Base-by-base conservation (phyloP, 2,797 vertebrate genomes). In the Danio choprae region DNA sequence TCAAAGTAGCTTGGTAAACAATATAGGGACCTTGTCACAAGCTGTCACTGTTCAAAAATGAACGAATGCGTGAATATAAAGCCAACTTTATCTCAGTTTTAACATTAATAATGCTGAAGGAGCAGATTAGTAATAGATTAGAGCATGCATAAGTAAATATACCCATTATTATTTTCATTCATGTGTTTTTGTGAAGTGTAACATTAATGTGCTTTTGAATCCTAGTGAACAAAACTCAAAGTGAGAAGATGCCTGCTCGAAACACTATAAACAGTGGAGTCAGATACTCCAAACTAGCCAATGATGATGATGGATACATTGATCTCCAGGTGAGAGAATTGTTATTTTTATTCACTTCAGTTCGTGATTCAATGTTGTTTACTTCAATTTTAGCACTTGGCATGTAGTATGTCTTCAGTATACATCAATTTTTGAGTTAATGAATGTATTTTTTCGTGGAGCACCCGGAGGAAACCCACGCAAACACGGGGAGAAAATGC, bases 231-330 rank as follows among this genome's bases (percentile, higher is more conserved):
- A n/a, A 43, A 11, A 38, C 55, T 10, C n/a, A 48, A 38, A 58
- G n/a, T 10, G 12, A 18, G 40, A 94, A 91, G 91, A 99, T 99
- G 98, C 93, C 96, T 0, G 95, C 95, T 1, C 92, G 97, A 38
- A 96, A 93, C 75, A 90, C 91, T 0, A 91, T 96, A 20, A 86
- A 94, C 16, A 84, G 92, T 86, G 94, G 92, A 86, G 95, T 98
- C 4, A 95, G 94, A 70, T 99, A 99, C 85, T 98, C 97, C 60
- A 95, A 95, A 85, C 90, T 99, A 51, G 90, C 96, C 36, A 93
- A 92, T 84, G 95, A 96, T 2, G 98, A 98, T 3, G 97, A 98
- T 77, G 96, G 96, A 13, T 99, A 99, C 90, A 99, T 95, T 18
- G 98, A 99, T 84, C 90, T 99, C 82, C 98, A 99, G 97, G 94